Base-by-base conservation (phyloP, 2,113 vertebrate species). In the Thryonomys swinderianus region DNA sequence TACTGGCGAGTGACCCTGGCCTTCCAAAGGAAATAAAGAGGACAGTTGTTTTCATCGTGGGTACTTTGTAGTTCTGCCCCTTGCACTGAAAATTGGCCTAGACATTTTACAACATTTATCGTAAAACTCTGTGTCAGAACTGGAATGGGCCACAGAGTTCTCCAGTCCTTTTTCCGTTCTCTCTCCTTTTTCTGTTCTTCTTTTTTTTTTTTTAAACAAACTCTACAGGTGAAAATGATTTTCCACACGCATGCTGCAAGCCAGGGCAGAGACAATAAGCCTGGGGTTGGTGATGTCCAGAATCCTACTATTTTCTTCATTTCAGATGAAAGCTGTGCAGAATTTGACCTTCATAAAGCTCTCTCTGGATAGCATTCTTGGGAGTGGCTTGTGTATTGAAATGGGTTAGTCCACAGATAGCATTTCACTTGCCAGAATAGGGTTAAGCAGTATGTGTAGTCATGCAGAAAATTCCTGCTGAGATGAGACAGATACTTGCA, bases 381-480 rank as follows among this genome's bases (percentile, higher is more conserved):
- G 93, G 96, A 96, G 91, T 82, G 94, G 76, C 87, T 84, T 88
- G 67, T 94, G 81, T 93, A 73, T 55, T 95, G 74, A 94, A 93
- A 51, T 76, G 76, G 91, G 51, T 64, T 40, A 90, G 79, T 84
- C 45, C 48, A 80, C 67, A 92, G 85, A 93, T 92, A 81, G 45
- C 80, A 40, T 94, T 96, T 96, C 62, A 79, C 48, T 80, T 88
- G 80, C 96, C 17, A 74, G 80, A 96, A 66, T 62, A 92, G 51
- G 32, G 90, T 80, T 87, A 85, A 94, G 85, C 62, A 81, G 3
- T 78, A 78, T 82, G 80, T 76, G 64, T 84, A 91, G 80, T 76
- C 89, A 81, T 91, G 97, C 61, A 93, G 86, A 96, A 91, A 93
- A 96, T 96, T 95, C 86, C 91, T 95, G 66, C 87, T 78, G 92